Conservation (phyloP, 2,797 vertebrate species). For the Acanthiza pusilla region DNA sequence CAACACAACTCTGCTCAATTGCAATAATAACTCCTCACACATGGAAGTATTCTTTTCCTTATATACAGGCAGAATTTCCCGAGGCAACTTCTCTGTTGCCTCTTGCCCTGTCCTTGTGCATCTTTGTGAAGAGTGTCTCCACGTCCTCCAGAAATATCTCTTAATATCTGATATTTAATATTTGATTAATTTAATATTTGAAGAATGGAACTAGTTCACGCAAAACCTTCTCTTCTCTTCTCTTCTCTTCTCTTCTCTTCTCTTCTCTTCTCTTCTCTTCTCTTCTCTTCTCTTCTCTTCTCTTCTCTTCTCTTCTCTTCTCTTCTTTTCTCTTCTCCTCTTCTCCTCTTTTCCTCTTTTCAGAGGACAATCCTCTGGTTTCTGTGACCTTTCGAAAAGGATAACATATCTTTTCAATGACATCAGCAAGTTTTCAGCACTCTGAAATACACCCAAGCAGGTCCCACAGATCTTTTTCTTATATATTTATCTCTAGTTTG, state of each 20-base stretch:
- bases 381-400: neutral
- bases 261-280: neutral
- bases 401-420: neutral
- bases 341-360: too few species aligned
- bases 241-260: too few species aligned
- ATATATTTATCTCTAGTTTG: neutral
- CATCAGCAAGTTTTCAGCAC: neutral
- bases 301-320: neutral
- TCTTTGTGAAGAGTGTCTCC: neutral
- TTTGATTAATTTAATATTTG: neutral
- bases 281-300: neutral
- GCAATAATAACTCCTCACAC: neutral
- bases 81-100: neutral
- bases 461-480: neutral
- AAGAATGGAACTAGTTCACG: neutral
- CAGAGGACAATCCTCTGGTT: neutral
- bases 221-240: rapidly evolving
- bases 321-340: too few species aligned
- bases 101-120: neutral
- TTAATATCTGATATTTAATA: neutral
- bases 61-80: neutral
- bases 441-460: neutral
- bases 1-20: neutral
- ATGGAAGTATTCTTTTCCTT: neutral
- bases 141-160: neutral